Conservation (phyloP, 2,888 invertebrate species). For the Agriotes lineatus region DNA sequence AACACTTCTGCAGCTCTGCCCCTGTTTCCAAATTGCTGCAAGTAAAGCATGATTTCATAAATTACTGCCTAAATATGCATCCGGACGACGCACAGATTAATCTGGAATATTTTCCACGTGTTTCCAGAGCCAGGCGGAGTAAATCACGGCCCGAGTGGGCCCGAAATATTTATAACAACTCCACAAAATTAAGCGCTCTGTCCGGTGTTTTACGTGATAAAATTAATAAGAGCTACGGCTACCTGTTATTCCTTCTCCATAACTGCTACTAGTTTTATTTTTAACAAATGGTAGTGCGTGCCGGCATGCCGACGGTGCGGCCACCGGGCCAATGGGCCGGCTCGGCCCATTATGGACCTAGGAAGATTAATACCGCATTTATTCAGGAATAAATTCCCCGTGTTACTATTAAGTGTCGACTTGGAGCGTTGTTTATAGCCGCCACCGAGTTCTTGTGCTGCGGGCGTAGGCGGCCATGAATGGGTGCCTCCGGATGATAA, state of each 20-base stretch:
- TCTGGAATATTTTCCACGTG: conserved; percentile 37
- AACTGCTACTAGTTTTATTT: conserved; percentile 50
- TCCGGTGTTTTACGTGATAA: conserved; percentile 55
- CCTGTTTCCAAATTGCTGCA: too few species aligned
- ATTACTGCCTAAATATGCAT: conserved; percentile 25
- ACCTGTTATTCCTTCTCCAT: conserved; percentile 47
- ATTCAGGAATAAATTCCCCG: neutral
- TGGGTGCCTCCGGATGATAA: neutral
- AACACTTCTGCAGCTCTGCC: too few species aligned
- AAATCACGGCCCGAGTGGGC: conserved; percentile 48
- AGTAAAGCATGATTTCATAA: conserved; percentile 25
- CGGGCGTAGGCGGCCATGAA: neutral
- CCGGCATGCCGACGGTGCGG: conserved; percentile 35
- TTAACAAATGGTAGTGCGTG: conserved; percentile 44
- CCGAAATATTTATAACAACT: conserved; percentile 48
- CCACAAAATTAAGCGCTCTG: conserved; percentile 55
- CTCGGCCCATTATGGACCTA: conserved; percentile 13
- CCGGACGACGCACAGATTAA: conserved; percentile 28
- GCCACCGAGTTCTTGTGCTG: neutral
- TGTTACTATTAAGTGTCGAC: conserved; percentile 16
- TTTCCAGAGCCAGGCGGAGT: conserved; percentile 30
- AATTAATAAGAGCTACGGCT: conserved; percentile 56
- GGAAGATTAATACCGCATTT: neutral
- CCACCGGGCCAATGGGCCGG: conserved; percentile 18
- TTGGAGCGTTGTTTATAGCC: neutral